Evolutionary conservation across 2,113 vertebrate genomes (phyloP).

Genomic region (Neolamprologus longior): DNA sequence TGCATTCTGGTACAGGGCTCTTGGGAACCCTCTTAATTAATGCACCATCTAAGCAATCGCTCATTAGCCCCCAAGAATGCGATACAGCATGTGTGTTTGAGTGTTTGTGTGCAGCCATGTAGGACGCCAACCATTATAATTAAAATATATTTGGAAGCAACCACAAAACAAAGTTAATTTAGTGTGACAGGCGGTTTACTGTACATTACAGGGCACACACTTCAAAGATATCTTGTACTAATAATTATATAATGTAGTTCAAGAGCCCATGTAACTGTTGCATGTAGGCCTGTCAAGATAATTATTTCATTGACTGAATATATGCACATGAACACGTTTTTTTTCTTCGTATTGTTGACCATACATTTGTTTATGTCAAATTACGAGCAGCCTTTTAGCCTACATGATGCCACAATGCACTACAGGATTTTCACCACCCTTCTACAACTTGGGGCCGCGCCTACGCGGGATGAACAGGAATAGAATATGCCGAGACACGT

Average conservation of each 20-base stretch:
- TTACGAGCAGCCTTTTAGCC: not conserved
- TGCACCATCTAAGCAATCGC: not conserved
- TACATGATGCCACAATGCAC: not conserved
- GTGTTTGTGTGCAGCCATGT: not conserved
- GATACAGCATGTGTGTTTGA: not conserved
- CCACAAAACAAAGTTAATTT: slow-evolving; percentile 16
- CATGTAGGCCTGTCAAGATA: not conserved
- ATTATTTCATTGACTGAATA: not conserved
- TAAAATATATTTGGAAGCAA: not conserved
- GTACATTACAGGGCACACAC: not conserved
- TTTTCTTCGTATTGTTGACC: not conserved
- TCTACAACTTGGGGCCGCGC: not conserved
- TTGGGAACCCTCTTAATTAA: slow-evolving; percentile 48
- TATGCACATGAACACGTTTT: not conserved
- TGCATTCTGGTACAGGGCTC: slow-evolving; percentile 13
- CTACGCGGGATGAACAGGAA: not conserved
- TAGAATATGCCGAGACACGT: not conserved
- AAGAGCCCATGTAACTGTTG: not conserved
- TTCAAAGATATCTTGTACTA: not conserved
- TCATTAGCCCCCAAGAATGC: slow-evolving; percentile 27
- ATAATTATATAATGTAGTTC: not conserved
- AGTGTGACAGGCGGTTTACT: not conserved
- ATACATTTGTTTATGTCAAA: not conserved
- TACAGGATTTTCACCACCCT: not conserved
- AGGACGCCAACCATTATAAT: not conserved